Percentiles rank a stretch among this genome's conserved stretches.
These are phyloP conservation scores for Poeciliopsis gracilis DNA, from an alignment of 2,797 vertebrate genomes.

Conservation along the genomic window DNA sequence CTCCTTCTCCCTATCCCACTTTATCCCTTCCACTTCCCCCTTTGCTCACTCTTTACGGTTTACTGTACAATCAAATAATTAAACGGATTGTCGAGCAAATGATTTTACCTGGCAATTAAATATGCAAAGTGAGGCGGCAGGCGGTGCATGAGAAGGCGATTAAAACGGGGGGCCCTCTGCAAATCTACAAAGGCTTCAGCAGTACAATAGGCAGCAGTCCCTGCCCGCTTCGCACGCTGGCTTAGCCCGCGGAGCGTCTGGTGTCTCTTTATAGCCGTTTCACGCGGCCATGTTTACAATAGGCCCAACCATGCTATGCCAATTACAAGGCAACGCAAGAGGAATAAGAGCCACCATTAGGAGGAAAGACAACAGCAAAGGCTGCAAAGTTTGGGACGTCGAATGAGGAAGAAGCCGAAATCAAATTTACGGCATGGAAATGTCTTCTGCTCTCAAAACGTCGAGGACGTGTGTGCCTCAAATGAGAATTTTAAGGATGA, in stretches of 20 bases:
- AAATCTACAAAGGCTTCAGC: slow-evolving; percentile 83
- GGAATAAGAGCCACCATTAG: slow-evolving; percentile 63
- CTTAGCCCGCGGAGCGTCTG: slow-evolving; percentile 73
- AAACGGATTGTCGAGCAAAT: slow-evolving; percentile 88
- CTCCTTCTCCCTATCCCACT: slow-evolving; percentile 63
- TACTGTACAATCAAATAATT: slow-evolving; percentile 95
- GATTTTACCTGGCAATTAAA: slow-evolving; percentile 96
- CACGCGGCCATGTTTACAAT: slow-evolving; percentile 80
- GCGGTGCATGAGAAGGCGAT: slow-evolving; percentile 79
- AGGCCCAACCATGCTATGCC: slow-evolving; percentile 69
- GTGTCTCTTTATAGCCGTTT: slow-evolving; percentile 74
- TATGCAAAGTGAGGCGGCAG: slow-evolving; percentile 85
- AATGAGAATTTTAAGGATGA: slow-evolving; percentile 40
- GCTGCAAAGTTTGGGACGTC: slow-evolving; percentile 51
- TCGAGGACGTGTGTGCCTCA: slow-evolving; percentile 72
- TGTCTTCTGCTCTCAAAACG: slow-evolving; percentile 70
- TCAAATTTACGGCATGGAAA: slow-evolving; percentile 40
- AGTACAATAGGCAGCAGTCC: slow-evolving; percentile 86
- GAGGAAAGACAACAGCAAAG: slow-evolving; percentile 71
- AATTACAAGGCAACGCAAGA: slow-evolving; percentile 73
- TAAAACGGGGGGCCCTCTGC: slow-evolving; percentile 79
- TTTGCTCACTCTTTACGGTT: slow-evolving; percentile 76
- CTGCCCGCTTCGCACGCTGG: slow-evolving; percentile 63
- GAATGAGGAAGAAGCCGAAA: slow-evolving; percentile 22
- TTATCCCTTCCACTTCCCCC: slow-evolving; percentile 70